Evolutionary conservation across 2,113 vertebrate species (phyloP), one percentile per base, ranked within the genome.

Genomic region (Polyodon spathula): DNA sequence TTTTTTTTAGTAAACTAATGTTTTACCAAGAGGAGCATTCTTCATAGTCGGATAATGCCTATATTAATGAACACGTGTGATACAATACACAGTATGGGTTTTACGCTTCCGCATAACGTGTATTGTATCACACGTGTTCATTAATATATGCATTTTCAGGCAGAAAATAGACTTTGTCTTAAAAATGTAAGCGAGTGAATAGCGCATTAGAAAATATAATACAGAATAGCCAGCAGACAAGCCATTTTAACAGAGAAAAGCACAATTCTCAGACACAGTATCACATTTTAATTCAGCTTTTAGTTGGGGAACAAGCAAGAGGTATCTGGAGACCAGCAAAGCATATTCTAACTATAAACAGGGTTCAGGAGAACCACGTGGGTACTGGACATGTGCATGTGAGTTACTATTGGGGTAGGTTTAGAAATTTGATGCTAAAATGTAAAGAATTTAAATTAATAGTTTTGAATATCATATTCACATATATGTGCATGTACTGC

Each of bases 21-120:
- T 46, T 54, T 39, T 60, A 39, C 58, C 39, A 27, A 67, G 62
- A 66, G 63, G 62, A 69, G 53, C 37, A 10, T 5, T 56, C 62
- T 60, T 63, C 53, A 63, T 16, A 60, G 55, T 10, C 44, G 58
- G 51, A 67, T 15, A 44, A 68, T 76, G 66, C 69, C 78, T 80
- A 68, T 73, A 69, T 78, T 76, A 75, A 80, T 77, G 68, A 73
- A 67, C 66, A 48, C 15, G 54, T 67, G 58, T 72, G 58, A 77
- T 68, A 53, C 50, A 40, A 8, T 61, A 58, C 72, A 60, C 68
- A 61, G 71, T 62, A 14, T 72, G 73, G 69, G 70, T 69, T 73
- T 71, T 76, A 57, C 62, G 48, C 60, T 58, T 50, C 27, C 27
- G 9, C 40, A 37, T n/a, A n/a, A n/a, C n/a, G n/a, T n/a, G n/a